Evolutionary conservation across 2,113 vertebrate genomes (phyloP).

Genomic region (Morone chrysops): DNA sequence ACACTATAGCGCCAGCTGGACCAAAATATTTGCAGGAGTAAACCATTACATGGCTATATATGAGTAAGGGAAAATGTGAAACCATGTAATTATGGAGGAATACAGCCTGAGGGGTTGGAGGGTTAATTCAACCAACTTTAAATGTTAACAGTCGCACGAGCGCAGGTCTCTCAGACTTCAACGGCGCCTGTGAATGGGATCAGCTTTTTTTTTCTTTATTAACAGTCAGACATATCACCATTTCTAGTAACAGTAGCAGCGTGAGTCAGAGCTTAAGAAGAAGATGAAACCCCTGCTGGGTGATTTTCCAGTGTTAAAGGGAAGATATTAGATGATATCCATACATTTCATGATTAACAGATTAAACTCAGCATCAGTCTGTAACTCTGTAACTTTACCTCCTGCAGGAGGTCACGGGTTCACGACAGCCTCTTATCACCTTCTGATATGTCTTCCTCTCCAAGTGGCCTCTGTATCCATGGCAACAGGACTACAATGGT

Average conservation of each 20-base stretch:
- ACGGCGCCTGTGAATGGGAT: constrained; percentile 38
- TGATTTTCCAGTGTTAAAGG: constrained; percentile 33
- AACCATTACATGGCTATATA: constrained; percentile 72
- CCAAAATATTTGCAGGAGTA: constrained; percentile 61
- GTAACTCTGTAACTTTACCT: constrained; percentile 49
- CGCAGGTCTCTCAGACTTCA: constrained; percentile 32
- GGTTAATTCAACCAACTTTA: constrained; percentile 60
- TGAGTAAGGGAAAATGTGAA: constrained; percentile 69
- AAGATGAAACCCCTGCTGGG: constrained; percentile 40
- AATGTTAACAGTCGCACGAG: constrained; percentile 47
- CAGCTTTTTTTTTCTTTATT: constrained; percentile 11
- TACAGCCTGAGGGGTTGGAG: constrained; percentile 44
- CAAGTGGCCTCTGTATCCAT: constrained; percentile 24
- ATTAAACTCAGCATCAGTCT: constrained; percentile 29
- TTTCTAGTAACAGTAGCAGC: constrained; percentile 65
- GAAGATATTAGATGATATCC: constrained; percentile 29
- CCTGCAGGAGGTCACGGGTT: constrained; percentile 38
- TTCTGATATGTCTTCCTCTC: constrained; percentile 18
- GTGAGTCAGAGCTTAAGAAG: constrained; percentile 19
- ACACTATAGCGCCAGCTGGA: constrained; percentile 60
- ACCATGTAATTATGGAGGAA: constrained; percentile 73
- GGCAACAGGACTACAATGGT: neutral
- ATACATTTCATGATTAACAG: constrained; percentile 10
- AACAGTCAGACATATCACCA: constrained; percentile 45
- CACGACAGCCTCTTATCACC: constrained; percentile 31